A percentile compares a stretch with the other conserved stretches of the same genome.
Conservation (phyloP, 2,888 invertebrate species). For the Nemurella pictetii region DNA sequence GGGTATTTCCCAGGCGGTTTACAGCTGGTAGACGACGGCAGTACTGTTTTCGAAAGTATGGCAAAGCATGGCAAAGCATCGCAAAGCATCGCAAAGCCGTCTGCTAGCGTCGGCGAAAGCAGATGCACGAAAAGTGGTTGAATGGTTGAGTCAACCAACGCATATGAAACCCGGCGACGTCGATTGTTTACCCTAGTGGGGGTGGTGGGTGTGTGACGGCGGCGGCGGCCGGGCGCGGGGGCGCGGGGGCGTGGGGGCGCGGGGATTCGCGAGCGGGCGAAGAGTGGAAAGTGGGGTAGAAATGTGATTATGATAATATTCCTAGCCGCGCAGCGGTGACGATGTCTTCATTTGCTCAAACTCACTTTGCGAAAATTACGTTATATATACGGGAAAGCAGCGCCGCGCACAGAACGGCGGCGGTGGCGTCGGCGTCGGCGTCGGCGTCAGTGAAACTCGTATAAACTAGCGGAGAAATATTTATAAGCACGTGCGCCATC, state of each 20-base stretch:
- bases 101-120: neutral
- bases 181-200: neutral
- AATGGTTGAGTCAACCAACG: neutral
- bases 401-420: neutral
- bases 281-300: constrained; percentile 5
- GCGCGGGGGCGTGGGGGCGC: neutral
- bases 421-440: neutral
- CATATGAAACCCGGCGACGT: neutral
- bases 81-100: neutral
- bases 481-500: neutral
- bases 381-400: neutral
- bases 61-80: neutral
- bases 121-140: neutral
- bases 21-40: neutral
- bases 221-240: neutral
- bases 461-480: neutral
- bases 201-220: neutral
- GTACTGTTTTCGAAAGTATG: neutral
- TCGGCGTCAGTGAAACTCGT: neutral
- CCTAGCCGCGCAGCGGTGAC: constrained; percentile 2
- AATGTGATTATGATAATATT: constrained; percentile 32
- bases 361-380: constrained; percentile 26
- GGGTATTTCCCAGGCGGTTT: neutral
- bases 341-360: constrained; percentile 30
- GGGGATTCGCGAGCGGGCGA: neutral